Conservation (phyloP, 2,113 vertebrate genomes). For the Platichthys stellatus region DNA sequence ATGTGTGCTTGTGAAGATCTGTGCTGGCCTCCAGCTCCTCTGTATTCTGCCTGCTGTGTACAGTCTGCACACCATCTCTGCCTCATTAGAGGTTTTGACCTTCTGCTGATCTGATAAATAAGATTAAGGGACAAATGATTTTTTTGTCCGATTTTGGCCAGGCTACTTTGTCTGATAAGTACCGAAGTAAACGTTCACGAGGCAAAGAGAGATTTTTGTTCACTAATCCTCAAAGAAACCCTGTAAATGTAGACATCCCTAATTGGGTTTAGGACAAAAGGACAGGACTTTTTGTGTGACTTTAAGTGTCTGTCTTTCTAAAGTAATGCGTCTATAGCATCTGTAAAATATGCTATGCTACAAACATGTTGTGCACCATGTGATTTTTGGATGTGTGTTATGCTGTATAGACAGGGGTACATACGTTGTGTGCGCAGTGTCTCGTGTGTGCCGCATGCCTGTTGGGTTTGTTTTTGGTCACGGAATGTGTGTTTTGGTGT, state of each 20-base stretch:
- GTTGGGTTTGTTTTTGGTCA: conserved; percentile 50
- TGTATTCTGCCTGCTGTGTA: conserved; percentile 7
- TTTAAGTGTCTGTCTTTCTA: background rate
- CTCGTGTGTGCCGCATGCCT: conserved; percentile 24
- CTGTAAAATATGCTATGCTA: too few relatives aligned
- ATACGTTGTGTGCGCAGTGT: background rate
- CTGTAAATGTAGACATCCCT: background rate
- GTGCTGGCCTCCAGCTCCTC: background rate
- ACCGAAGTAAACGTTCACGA: background rate
- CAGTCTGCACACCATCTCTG: background rate
- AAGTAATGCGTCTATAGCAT: too few relatives aligned
- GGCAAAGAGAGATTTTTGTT: background rate
- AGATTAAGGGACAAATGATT: conserved; percentile 26
- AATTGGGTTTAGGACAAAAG: background rate
- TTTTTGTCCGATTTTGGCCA: background rate
- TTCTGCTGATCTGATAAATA: conserved; percentile 13
- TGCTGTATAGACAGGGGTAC: background rate
- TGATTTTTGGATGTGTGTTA: background rate
- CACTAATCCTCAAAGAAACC: background rate
- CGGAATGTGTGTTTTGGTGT: conserved; percentile 49
- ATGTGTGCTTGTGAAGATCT: conserved; percentile 28
- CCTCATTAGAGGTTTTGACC: conserved; percentile 28
- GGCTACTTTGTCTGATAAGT: background rate
- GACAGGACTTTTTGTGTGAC: background rate
- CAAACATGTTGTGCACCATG: too few relatives aligned